These are phyloP conservation scores for Natrix natrix DNA, from an alignment of 2,797 vertebrate species.

Conservation along the genomic window DNA sequence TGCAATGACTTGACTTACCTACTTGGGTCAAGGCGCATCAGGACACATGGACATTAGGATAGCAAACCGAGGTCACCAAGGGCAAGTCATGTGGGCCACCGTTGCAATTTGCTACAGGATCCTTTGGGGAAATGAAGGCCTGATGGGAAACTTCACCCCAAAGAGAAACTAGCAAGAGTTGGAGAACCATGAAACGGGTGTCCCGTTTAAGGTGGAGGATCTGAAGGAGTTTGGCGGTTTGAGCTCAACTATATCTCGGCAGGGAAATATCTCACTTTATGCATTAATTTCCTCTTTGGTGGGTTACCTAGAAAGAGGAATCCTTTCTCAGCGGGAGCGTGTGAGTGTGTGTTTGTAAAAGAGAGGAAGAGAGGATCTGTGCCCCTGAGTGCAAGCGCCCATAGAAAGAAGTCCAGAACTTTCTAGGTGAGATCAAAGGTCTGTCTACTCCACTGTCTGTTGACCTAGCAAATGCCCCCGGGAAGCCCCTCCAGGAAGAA, in stretches of 20 bases:
- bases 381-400: background rate
- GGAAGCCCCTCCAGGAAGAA: background rate
- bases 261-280: background rate
- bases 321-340: background rate
- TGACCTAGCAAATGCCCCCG: background rate
- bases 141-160: background rate
- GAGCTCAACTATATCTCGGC: background rate
- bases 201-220: background rate
- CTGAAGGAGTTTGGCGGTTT: background rate
- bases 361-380: background rate
- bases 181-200: background rate
- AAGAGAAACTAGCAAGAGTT: background rate
- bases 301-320: background rate
- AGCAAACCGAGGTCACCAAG: background rate
- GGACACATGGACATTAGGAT: background rate
- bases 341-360: background rate
- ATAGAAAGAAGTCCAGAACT: background rate
- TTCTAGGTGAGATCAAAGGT: background rate
- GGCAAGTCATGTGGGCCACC: background rate
- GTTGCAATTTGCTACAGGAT: background rate
- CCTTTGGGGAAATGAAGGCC: background rate
- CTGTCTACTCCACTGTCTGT: background rate
- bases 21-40: background rate
- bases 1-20: background rate
- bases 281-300: background rate